A percentile compares a stretch with the other conserved stretches of the same genome.
phyloP scores from a whole-genome alignment of 2,888 invertebrate genomes.

The Drosophila incognita region DNA sequence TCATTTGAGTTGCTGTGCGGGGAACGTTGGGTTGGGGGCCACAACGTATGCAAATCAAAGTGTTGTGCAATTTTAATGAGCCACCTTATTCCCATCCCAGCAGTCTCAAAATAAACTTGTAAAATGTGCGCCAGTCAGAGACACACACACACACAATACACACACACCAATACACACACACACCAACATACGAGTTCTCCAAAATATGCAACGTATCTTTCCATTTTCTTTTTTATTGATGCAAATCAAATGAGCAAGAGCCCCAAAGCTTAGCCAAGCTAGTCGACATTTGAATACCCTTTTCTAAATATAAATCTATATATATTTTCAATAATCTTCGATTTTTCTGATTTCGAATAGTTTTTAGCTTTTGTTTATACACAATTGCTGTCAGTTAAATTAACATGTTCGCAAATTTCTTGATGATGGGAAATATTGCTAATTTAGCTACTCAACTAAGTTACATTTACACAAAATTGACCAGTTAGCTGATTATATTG shows the following conservation, averaged over 20 bases:
- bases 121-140: constrained; percentile 22
- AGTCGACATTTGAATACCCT: constrained; percentile 18
- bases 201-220: constrained; percentile 49
- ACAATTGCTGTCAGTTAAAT: not conserved
- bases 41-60: constrained; percentile 75
- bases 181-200: not conserved
- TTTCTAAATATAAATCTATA: not conserved
- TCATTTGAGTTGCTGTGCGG: constrained; percentile 12
- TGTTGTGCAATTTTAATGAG: constrained; percentile 80
- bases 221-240: constrained; percentile 35
- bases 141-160: constrained; percentile 12
- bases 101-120: constrained; percentile 28
- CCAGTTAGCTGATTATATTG: not conserved
- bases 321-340: not conserved
- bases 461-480: not conserved
- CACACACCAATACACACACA: not conserved
- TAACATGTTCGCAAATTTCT: not conserved
- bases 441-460: not conserved
- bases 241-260: constrained; percentile 32
- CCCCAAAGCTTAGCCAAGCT: not conserved
- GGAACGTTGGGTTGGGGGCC: not conserved
- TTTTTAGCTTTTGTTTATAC: not conserved
- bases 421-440: not conserved
- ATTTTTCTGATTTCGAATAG: not conserved
- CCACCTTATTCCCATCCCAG: not conserved